These are phyloP conservation scores for Philopedon plagiatum DNA, from an alignment of 2,888 invertebrate species.

Conservation along the genomic window DNA sequence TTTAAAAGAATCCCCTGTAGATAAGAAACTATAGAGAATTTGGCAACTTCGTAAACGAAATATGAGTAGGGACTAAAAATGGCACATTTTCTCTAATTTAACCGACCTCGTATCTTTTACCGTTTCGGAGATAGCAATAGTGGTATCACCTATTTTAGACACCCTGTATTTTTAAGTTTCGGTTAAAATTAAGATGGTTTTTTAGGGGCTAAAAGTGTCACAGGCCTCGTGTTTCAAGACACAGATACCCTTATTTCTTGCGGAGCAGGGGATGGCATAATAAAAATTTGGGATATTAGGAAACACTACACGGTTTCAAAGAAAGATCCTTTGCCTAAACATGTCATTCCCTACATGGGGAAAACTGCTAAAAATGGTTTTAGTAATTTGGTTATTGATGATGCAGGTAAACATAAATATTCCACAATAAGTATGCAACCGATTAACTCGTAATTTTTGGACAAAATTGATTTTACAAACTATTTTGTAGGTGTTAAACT, in stretches of 20 bases:
- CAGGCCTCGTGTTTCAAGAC: slow-evolving; percentile 87
- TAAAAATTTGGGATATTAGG: slow-evolving; percentile 85
- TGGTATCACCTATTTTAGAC: too few species aligned
- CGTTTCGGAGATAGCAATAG: too few species aligned
- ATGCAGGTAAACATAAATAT: slow-evolving; percentile 68
- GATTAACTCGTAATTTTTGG: not conserved
- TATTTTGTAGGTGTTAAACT: slow-evolving; percentile 73
- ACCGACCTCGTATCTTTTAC: too few species aligned
- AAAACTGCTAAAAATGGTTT: slow-evolving; percentile 80
- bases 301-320: slow-evolving; percentile 82
- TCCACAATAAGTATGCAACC: too few species aligned
- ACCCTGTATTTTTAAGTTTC: too few species aligned
- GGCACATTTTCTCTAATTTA: too few species aligned
- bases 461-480: not conserved
- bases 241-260: slow-evolving; percentile 85
- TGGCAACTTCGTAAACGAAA: too few species aligned
- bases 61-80: too few species aligned
- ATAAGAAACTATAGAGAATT: too few species aligned
- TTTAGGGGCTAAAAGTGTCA: slow-evolving; percentile 80
- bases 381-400: slow-evolving; percentile 84
- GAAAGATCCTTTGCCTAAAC: slow-evolving; percentile 80
- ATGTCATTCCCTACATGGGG: slow-evolving; percentile 82
- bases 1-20: too few species aligned
- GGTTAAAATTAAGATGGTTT: not conserved
- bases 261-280: slow-evolving; percentile 88